Conservation (phyloP, 2,888 invertebrate species). For the Fragum sueziense region DNA sequence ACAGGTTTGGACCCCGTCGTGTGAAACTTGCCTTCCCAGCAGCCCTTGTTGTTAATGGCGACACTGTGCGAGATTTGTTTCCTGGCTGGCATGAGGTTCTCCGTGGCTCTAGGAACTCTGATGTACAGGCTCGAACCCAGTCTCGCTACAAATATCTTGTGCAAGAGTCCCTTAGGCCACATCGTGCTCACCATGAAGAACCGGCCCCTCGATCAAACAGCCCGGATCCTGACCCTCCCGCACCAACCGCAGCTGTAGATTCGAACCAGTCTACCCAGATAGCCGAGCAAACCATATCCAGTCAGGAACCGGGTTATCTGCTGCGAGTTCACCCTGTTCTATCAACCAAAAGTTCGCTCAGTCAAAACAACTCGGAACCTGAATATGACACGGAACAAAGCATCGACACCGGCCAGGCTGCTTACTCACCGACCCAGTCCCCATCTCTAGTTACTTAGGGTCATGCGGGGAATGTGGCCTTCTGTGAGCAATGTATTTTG, state of each 20-base stretch:
- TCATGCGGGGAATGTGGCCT: conserved; percentile 18
- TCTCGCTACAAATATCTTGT: not conserved
- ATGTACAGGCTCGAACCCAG: not conserved
- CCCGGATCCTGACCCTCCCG: not conserved
- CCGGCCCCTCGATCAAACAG: not conserved
- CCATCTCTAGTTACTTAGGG: conserved; percentile 9
- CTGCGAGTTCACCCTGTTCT: not conserved
- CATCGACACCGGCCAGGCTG: not conserved
- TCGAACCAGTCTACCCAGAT: too few species aligned
- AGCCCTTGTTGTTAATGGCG: conserved; percentile 9
- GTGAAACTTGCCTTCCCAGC: conserved; percentile 18
- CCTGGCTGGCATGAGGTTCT: conserved; percentile 13
- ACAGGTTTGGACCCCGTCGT: not conserved
- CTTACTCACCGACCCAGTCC: not conserved
- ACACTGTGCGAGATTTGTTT: conserved; percentile 15
- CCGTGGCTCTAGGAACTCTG: not conserved
- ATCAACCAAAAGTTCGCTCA: not conserved
- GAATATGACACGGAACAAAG: not conserved
- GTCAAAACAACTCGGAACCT: not conserved
- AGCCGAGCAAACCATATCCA: not conserved
- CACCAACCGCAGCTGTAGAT: too few species aligned
- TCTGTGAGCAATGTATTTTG: conserved; percentile 8
- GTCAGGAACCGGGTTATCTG: not conserved
- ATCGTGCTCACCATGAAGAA: not conserved
- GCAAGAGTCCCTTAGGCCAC: not conserved